These are phyloP conservation scores for Salticus scenicus DNA, from an alignment of 2,888 invertebrate genomes.

Conservation along the genomic window DNA sequence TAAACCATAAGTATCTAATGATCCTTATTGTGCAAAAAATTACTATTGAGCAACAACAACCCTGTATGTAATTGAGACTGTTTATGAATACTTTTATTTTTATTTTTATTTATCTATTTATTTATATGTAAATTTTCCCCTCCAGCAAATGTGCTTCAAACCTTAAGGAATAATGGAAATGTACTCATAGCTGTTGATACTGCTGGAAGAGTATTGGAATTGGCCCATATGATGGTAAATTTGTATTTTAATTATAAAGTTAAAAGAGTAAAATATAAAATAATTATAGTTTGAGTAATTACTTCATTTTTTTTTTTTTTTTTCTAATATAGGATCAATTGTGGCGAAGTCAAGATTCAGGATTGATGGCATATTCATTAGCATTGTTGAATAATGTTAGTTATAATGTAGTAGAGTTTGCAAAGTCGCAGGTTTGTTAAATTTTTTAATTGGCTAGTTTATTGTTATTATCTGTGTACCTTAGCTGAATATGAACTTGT, in stretches of 20 bases:
- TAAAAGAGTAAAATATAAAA: no score
- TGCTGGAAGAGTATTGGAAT: conserved; percentile 94
- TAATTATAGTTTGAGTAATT: not conserved
- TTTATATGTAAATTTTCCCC: conserved; percentile 71
- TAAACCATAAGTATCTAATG: no score
- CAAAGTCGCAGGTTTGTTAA: conserved; percentile 87
- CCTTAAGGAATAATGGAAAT: conserved; percentile 94
- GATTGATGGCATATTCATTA: conserved; percentile 93
- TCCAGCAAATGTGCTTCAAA: conserved; percentile 92
- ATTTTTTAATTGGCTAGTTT: no score
- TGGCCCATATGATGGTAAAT: conserved; percentile 90
- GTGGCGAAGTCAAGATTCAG: conserved; percentile 96
- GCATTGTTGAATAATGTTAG: conserved; percentile 96
- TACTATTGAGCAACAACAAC: no score
- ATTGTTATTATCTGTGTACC: no score
- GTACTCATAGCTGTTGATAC: conserved; percentile 97
- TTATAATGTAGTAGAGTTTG: conserved; percentile 98
- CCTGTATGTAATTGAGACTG: no score
- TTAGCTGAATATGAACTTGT: no score
- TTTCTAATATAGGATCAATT: conserved; percentile 81
- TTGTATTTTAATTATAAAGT: no score
- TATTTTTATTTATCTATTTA: not conserved
- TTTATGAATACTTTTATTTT: no score
- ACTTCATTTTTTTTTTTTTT: not conserved
- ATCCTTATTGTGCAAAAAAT: no score